A percentile compares a stretch with the other conserved stretches of the same genome.
phyloP scores from a whole-genome alignment of 2,888 invertebrate species.

The Melieria omissa region DNA sequence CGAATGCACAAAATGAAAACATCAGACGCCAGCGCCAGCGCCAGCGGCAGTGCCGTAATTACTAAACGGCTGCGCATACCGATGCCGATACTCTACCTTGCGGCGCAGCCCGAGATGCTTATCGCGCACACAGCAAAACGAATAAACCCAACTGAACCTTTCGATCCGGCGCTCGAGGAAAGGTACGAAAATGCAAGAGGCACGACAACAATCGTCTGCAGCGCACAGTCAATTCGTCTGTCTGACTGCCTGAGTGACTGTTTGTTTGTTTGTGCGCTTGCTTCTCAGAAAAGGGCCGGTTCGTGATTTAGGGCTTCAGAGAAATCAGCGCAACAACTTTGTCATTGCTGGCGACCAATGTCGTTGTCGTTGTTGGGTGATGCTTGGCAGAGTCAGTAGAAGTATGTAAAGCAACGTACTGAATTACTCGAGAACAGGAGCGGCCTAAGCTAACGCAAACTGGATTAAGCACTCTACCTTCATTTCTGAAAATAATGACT shows the following conservation, averaged over 20 bases:
- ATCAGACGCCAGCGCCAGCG: conserved; percentile 24
- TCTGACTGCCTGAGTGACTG: background rate
- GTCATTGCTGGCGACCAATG: no score
- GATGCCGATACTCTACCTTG: no score
- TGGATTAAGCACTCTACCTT: no score
- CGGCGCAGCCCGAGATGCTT: conserved; percentile 4
- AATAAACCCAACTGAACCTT: background rate
- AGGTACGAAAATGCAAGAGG: conserved; percentile 8
- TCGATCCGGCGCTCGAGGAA: conserved; percentile 2
- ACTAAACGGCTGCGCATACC: conserved; percentile 8
- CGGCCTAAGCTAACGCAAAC: no score
- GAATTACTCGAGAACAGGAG: no score
- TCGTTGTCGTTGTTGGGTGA: no score
- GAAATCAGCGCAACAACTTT: background rate
- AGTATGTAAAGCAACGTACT: no score
- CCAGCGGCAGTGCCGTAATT: conserved; percentile 31
- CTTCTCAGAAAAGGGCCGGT: conserved; percentile 30
- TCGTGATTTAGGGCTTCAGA: conserved; percentile 25
- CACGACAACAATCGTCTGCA: conserved; percentile 1
- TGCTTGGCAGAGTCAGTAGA: no score
- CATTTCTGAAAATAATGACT: no score
- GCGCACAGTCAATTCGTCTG: background rate
- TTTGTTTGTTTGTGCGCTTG: conserved; percentile 4
- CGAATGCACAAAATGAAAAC: conserved; percentile 21
- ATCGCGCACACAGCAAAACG: background rate